These are phyloP conservation scores for Ifrita kowaldi DNA, from an alignment of 2,113 vertebrate species.

Conservation along the genomic window DNA sequence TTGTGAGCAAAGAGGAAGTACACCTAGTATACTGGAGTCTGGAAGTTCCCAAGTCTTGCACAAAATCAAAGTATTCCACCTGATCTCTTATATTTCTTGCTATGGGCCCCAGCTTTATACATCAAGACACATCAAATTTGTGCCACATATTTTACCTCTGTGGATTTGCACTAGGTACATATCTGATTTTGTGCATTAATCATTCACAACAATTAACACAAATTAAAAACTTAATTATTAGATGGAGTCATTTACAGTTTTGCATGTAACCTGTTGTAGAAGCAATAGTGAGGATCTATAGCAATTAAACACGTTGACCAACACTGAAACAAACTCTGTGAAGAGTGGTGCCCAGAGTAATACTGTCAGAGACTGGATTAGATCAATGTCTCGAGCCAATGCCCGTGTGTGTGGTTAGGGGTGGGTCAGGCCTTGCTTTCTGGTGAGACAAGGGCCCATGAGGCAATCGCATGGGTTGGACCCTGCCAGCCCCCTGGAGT, in stretches of 20 bases:
- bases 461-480: not conserved
- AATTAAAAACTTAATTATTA: not conserved
- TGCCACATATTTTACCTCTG: not conserved
- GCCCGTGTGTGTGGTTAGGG: not conserved
- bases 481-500: not conserved
- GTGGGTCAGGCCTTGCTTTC: not conserved
- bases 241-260: not conserved
- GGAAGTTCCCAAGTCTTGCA: not conserved
- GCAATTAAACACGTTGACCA: not conserved
- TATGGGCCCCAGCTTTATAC: too few relatives aligned
- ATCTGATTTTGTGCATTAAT: not conserved
- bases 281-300: not conserved
- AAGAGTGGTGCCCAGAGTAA: not conserved
- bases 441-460: not conserved
- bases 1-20: not conserved
- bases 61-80: not conserved
- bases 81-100: not conserved
- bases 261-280: not conserved
- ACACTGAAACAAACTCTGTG: not conserved
- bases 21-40: not conserved
- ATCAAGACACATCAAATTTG: not conserved
- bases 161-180: not conserved
- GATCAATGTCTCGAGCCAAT: accelerated
- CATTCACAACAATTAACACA: not conserved
- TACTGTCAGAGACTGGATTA: not conserved